These are phyloP conservation scores for Bucco capensis DNA, from an alignment of 2,113 vertebrate genomes.

Conservation along the genomic window DNA sequence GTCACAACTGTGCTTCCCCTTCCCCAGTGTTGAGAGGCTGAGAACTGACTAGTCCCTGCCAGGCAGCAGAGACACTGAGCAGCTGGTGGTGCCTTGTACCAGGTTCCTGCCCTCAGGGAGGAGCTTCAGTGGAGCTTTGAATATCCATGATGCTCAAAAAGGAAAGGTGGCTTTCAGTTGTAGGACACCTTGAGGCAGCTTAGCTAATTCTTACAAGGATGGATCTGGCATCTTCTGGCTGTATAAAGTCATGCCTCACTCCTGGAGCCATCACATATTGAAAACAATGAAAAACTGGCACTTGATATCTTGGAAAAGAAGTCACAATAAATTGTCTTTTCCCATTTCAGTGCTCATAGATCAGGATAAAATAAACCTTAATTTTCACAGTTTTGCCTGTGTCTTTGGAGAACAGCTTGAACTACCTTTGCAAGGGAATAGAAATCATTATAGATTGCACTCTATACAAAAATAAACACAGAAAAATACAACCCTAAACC, in stretches of 20 bases:
- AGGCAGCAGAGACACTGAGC: not conserved
- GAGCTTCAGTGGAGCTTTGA: not conserved
- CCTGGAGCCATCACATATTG: not conserved
- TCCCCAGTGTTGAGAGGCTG: accelerated
- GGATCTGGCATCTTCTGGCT: not conserved
- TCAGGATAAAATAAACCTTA: no score
- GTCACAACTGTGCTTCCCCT: accelerated
- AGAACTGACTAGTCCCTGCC: not conserved
- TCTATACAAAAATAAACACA: not conserved
- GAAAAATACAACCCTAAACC: not conserved
- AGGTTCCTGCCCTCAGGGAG: not conserved
- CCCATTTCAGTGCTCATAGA: not conserved
- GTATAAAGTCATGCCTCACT: not conserved
- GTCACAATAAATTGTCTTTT: not conserved
- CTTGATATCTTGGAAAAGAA: not conserved
- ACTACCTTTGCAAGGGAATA: no score
- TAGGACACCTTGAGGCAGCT: no score
- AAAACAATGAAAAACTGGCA: not conserved
- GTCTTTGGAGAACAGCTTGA: not conserved
- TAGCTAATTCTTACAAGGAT: not conserved
- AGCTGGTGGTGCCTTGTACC: not conserved
- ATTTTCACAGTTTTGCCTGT: no score
- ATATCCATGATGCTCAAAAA: not conserved
- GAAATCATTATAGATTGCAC: no score
- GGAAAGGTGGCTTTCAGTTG: not conserved